These are phyloP conservation scores for Cassiopea andromeda DNA, from an alignment of 30 jellyfish, hydroid and myxozoan species.

Conservation along the genomic window DNA sequence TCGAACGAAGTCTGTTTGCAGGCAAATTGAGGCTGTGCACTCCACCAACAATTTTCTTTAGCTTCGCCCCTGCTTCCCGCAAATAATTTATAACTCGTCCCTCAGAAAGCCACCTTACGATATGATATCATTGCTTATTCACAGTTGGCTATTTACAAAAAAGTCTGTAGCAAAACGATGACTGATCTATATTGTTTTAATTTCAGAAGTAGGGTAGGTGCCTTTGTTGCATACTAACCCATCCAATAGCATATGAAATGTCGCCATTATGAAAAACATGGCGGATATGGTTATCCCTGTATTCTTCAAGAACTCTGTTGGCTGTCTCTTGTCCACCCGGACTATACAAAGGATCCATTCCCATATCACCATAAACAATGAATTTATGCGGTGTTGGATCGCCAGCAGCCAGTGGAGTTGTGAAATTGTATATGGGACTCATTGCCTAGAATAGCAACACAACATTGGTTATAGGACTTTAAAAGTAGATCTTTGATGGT, in stretches of 20 bases:
- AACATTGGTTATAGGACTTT: no score
- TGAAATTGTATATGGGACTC: slow-evolving; percentile 77
- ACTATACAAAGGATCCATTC: slow-evolving; percentile 64
- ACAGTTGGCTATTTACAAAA: no score
- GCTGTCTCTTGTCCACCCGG: slow-evolving; percentile 89
- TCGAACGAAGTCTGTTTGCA: no score
- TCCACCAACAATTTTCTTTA: no score
- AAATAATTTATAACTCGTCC: no score
- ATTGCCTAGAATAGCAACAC: slow-evolving; percentile 4
- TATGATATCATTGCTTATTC: no score
- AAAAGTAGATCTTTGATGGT: no score
- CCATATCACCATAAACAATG: slow-evolving; percentile 90
- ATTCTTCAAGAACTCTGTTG: slow-evolving; percentile 68
- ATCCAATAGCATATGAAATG: slow-evolving; percentile 89
- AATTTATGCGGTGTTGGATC: slow-evolving; percentile 81
- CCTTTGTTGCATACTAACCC: slow-evolving; percentile 39
- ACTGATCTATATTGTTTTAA: no score
- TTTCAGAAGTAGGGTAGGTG: neutral
- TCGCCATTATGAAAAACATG: slow-evolving; percentile 85
- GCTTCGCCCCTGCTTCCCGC: no score
- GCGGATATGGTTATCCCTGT: slow-evolving; percentile 60
- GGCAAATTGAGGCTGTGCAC: no score
- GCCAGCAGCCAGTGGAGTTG: slow-evolving; percentile 86
- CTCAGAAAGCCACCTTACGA: no score
- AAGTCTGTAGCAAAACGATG: no score